phyloP scores from a whole-genome alignment of 2,888 invertebrate species.

The Gortyna flavago region DNA sequence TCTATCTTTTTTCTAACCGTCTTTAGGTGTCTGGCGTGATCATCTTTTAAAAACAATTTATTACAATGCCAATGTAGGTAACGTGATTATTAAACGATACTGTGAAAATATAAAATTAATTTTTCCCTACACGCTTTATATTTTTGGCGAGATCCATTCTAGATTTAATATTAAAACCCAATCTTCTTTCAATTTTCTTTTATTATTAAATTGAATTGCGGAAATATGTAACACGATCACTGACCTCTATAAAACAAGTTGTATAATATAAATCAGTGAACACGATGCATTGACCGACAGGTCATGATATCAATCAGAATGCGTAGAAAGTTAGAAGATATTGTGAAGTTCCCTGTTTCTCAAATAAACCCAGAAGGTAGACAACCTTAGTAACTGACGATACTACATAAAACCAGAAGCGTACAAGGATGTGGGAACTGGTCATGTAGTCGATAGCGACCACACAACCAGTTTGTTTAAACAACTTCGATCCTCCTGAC shows the following conservation, averaged over 20 bases:
- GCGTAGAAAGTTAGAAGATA: background rate
- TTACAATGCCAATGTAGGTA: background rate
- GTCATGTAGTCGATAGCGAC: slow-evolving; percentile 1
- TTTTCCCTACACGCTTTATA: slow-evolving; percentile 18
- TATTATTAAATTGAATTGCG: background rate
- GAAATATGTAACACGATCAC: too few relatives aligned
- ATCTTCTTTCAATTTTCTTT: slow-evolving; percentile 18
- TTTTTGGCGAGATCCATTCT: background rate
- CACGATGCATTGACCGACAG: background rate
- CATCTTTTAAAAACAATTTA: slow-evolving; percentile 18
- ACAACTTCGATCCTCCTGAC: background rate
- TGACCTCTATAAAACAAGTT: too few relatives aligned
- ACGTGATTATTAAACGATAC: slow-evolving; percentile 2
- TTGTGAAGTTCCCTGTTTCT: background rate
- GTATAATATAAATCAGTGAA: slow-evolving; percentile 1
- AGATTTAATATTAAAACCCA: slow-evolving; percentile 9
- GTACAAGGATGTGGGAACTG: background rate
- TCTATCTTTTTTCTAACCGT: background rate
- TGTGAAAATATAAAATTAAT: slow-evolving; percentile 13
- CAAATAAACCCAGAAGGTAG: background rate
- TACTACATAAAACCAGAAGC: slow-evolving; percentile 32
- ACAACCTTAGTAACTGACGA: background rate
- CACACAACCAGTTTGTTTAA: slow-evolving; percentile 23
- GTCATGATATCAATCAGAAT: background rate
- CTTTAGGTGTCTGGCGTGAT: background rate